phyloP scores from a whole-genome alignment of 2,797 vertebrate genomes.

The Chaenodraco wilsoni region DNA sequence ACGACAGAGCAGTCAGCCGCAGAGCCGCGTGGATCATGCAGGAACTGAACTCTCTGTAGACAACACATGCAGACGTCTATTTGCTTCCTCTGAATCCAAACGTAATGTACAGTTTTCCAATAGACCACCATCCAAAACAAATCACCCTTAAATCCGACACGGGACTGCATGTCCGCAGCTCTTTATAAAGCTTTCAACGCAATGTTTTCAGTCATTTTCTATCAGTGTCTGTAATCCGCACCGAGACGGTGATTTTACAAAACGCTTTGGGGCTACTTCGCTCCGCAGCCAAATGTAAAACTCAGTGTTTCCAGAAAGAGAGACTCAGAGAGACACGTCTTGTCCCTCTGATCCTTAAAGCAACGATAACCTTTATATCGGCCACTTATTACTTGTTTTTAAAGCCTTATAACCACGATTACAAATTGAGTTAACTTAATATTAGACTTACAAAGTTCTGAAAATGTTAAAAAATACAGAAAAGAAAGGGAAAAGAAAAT shows the following conservation, averaged over 20 bases:
- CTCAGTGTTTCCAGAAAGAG: slow-evolving; percentile 84
- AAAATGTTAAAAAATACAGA: slow-evolving; percentile 91
- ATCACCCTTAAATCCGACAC: slow-evolving; percentile 42
- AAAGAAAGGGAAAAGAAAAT: slow-evolving; percentile 65
- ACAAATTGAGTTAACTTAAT: slow-evolving; percentile 82
- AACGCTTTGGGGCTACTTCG: slow-evolving; percentile 55
- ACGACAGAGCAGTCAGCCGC: slow-evolving; percentile 46
- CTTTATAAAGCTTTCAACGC: slow-evolving; percentile 79
- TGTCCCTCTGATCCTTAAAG: slow-evolving; percentile 80
- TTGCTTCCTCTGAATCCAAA: slow-evolving; percentile 51
- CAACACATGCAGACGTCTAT: slow-evolving; percentile 56
- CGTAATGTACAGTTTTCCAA: slow-evolving; percentile 58
- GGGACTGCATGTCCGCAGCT: slow-evolving; percentile 67
- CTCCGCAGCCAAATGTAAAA: slow-evolving; percentile 70
- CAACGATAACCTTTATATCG: slow-evolving; percentile 84
- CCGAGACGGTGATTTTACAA: slow-evolving; percentile 65
- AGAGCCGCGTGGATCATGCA: slow-evolving; percentile 58
- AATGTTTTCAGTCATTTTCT: slow-evolving; percentile 69
- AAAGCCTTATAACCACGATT: slow-evolving; percentile 89
- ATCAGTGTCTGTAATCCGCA: slow-evolving; percentile 73
- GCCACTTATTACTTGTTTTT: slow-evolving; percentile 87
- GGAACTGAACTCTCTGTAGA: slow-evolving; percentile 64
- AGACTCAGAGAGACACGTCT: slow-evolving; percentile 68
- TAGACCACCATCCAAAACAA: slow-evolving; percentile 51
- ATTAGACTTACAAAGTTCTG: slow-evolving; percentile 82